Percentiles rank a stretch among this genome's conserved stretches.
These are phyloP conservation scores for Lithophane leautieri DNA, from an alignment of 2,888 invertebrate species.

Conservation along the genomic window DNA sequence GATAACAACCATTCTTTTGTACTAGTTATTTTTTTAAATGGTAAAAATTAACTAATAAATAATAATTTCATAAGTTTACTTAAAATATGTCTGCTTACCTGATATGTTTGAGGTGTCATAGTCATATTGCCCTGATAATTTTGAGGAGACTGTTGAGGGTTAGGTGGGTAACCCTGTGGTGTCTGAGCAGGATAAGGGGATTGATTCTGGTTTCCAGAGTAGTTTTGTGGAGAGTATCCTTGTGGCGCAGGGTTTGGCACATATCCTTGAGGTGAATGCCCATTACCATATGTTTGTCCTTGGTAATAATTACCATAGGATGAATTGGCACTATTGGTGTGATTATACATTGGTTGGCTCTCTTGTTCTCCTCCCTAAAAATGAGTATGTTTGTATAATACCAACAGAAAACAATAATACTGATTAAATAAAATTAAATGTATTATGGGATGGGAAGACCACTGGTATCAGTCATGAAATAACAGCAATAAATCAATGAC, in stretches of 20 bases:
- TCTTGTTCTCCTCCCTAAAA: conserved; percentile 88
- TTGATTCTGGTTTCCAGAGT: conserved; percentile 80
- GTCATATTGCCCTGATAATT: conserved; percentile 85
- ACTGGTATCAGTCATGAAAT: not conserved
- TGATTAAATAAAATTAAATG: not conserved
- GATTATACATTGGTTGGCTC: conserved; percentile 86
- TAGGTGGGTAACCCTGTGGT: conserved; percentile 84
- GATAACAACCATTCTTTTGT: not conserved
- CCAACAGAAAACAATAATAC: not conserved
- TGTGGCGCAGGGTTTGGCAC: conserved; percentile 83
- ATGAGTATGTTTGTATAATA: conserved; percentile 7
- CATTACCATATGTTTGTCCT: conserved; percentile 87
- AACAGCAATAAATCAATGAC: not conserved
- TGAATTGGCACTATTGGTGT: conserved; percentile 83
- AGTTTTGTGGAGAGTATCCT: conserved; percentile 85
- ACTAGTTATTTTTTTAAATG: not conserved
- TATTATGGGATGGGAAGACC: not conserved
- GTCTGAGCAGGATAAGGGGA: conserved; percentile 79
- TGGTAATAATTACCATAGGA: conserved; percentile 87
- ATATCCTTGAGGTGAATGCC: conserved; percentile 87
- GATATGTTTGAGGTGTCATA: conserved; percentile 89
- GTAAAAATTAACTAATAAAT: not conserved
- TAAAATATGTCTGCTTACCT: conserved; percentile 75
- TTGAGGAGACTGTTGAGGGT: conserved; percentile 85
- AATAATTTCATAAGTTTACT: not conserved